Conservation (phyloP, 1,140 invertebrate species). For the Augochlora pura region DNA sequence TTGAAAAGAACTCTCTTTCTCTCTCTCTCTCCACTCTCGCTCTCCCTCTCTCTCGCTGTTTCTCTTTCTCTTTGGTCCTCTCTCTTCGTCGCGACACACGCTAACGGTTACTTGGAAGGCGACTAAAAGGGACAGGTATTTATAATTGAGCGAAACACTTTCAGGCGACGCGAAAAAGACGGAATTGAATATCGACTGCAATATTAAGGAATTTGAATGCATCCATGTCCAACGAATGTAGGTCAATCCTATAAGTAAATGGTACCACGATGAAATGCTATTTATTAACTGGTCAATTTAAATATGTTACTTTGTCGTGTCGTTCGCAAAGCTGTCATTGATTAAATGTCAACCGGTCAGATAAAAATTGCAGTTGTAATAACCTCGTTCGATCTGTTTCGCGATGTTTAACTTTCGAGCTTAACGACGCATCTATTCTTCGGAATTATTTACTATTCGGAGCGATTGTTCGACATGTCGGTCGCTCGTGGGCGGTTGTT, state of each 20-base stretch:
- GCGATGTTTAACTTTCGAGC: background rate
- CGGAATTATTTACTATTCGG: background rate
- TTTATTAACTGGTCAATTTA: constrained; percentile 27
- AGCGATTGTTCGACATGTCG: background rate
- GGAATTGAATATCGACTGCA: constrained; percentile 3
- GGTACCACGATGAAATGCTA: constrained; percentile 5
- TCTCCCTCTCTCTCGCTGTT: too few species aligned
- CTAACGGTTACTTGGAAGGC: background rate
- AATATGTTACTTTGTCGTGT: constrained; percentile 17
- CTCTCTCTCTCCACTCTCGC: too few species aligned
- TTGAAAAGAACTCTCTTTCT: too few species aligned
- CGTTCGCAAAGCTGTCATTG: background rate
- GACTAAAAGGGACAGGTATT: constrained; percentile 4
- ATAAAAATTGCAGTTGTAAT: constrained; percentile 2
- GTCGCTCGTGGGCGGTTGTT: background rate
- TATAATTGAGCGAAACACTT: constrained; percentile 11
- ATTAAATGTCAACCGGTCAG: background rate
- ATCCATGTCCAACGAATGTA: constrained; percentile 11
- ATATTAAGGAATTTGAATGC: constrained; percentile 36
- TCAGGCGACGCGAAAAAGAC: background rate
- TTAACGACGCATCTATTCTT: background rate
- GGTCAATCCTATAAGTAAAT: constrained; percentile 21
- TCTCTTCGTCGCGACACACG: too few species aligned
- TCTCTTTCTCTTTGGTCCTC: too few species aligned
- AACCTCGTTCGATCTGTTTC: background rate